Evolutionary conservation across 64 coral and sea anemone species (phyloP).

Genomic region (Acropora tenuis): DNA sequence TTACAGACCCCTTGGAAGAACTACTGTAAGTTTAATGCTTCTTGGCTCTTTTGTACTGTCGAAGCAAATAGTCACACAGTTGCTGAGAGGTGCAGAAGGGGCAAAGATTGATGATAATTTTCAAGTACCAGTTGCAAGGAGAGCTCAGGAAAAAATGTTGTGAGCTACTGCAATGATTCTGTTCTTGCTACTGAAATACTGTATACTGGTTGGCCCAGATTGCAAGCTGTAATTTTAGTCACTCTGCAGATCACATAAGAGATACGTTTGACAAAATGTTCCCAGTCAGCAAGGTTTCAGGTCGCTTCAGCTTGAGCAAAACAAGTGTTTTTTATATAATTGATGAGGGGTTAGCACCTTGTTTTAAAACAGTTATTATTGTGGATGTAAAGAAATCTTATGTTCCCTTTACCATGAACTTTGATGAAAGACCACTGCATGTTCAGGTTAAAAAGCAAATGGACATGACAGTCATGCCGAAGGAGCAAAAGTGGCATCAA

Average conservation of each 20-base stretch:
- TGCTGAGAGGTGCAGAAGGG: too few species aligned
- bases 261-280: constrained; percentile 61
- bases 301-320: constrained; percentile 59
- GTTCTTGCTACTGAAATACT: too few species aligned
- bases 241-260: constrained; percentile 70
- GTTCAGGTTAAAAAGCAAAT: constrained; percentile 64
- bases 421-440: constrained; percentile 56
- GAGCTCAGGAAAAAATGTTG: too few species aligned
- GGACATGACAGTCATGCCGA: constrained; percentile 61
- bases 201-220: constrained; percentile 71
- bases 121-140: too few species aligned
- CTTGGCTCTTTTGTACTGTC: too few species aligned
- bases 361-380: constrained; percentile 67
- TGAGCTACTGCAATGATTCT: too few species aligned
- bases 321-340: background rate
- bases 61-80: too few species aligned
- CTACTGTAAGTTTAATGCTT: too few species aligned
- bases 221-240: constrained; percentile 79
- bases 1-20: too few species aligned
- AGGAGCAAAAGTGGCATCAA: constrained; percentile 62
- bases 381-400: constrained; percentile 50
- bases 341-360: constrained; percentile 63
- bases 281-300: constrained; percentile 70
- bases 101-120: too few species aligned
- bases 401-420: constrained; percentile 52